Evolutionary conservation across 2,113 vertebrate species (phyloP).

Genomic region (Passer domesticus): DNA sequence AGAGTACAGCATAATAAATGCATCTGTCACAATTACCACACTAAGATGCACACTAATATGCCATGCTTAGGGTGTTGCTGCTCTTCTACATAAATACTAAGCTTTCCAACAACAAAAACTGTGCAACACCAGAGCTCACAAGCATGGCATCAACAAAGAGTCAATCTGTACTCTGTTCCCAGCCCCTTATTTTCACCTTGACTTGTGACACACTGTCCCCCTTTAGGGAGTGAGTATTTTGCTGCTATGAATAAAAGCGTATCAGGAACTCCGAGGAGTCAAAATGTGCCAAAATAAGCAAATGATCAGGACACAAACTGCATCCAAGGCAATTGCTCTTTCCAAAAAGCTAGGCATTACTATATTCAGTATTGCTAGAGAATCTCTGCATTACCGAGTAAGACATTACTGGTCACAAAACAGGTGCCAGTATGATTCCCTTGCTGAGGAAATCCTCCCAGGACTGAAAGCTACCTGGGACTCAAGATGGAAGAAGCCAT

Average conservation of each 20-base stretch:
- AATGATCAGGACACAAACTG: background rate
- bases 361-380: background rate
- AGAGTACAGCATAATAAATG: background rate
- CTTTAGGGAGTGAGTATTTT: background rate
- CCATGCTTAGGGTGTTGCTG: background rate
- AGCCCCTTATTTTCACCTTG: background rate
- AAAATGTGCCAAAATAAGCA: background rate
- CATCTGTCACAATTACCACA: background rate
- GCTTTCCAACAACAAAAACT: background rate
- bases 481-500: background rate
- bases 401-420: background rate
- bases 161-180: background rate
- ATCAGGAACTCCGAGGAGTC: background rate
- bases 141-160: fast-evolving
- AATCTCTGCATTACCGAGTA: background rate
- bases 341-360: background rate
- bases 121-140: background rate
- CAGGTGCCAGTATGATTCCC: background rate
- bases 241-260: background rate
- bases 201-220: background rate
- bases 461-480: background rate
- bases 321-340: background rate
- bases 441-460: background rate
- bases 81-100: background rate
- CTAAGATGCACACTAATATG: background rate